Evolutionary conservation across 2,113 vertebrate genomes (phyloP).

Genomic region (Muscicapa adusta): DNA sequence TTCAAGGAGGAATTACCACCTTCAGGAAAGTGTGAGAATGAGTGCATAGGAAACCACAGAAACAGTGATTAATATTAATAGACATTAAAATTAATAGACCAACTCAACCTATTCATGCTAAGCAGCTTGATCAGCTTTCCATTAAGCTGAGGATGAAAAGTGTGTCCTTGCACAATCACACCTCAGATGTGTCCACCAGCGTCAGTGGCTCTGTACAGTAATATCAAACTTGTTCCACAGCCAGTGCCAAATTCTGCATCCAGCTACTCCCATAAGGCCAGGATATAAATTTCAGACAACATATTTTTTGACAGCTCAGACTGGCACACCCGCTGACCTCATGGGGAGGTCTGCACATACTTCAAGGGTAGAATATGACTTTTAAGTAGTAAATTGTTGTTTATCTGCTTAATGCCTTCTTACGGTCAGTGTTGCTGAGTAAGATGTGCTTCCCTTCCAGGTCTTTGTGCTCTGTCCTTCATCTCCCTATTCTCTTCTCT

Average conservation of each 20-base stretch:
- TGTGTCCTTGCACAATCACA: not conserved
- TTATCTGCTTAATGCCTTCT: not conserved
- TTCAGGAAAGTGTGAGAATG: not conserved
- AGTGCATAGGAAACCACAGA: not conserved
- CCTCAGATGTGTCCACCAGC: not conserved
- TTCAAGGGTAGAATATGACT: not conserved
- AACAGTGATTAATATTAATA: not conserved
- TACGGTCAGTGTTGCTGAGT: not conserved
- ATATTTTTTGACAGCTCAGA: constrained; percentile 12
- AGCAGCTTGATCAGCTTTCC: not conserved
- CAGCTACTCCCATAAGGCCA: not conserved
- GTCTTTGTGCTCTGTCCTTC: not conserved
- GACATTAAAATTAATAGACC: not conserved
- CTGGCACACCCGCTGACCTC: constrained; percentile 62
- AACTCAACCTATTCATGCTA: not conserved
- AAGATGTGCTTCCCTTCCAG: not conserved
- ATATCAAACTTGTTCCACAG: not conserved
- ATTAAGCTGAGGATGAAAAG: not conserved
- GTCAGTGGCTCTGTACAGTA: not conserved
- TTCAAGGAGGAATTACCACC: not conserved
- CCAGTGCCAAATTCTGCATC: not conserved
- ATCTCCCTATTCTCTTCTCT: not conserved
- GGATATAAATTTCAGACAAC: constrained; percentile 8
- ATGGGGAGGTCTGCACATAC: constrained; percentile 38
- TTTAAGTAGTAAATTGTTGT: constrained; percentile 17